Evolutionary conservation across 2,797 vertebrate species (phyloP), one percentile per base, ranked within the genome.

Genomic region (Leptoclinus maculatus): DNA sequence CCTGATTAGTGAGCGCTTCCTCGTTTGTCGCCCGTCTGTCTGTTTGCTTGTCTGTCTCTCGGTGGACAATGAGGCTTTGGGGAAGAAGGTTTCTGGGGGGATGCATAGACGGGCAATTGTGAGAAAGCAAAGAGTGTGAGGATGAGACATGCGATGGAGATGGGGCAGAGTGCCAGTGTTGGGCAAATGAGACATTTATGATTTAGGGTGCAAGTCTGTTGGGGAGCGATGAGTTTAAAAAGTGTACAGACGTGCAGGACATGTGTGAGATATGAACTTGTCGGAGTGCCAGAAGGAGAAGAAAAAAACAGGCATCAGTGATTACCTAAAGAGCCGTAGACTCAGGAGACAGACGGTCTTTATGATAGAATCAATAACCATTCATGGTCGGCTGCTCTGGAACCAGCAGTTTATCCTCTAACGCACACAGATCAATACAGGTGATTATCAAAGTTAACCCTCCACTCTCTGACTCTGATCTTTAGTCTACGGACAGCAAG

Each of bases 1-100:
- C 95, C 97, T 97, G 97, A 98, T 97, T 97, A 97, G 96, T 95
- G 62, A 78, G 65, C 11, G 62, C 78, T 84, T 62, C 84, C 74
- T 62, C 38, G 14, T 86, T 80, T 58, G 80, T 85, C 41, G 38
- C 65, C 65, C 78, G 78, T 80, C 65, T 72, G 65, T 73, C 80
- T 80, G 80, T 82, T 66, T 83, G 78, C 62, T 56, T 73, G 68
- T 56, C 49, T 64, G 73, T 83, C 73, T 32, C 4, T 76, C 49
- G 21, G 23, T 65, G 60, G 5, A 78, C 41, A 59, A 14, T 62
- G 57, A 79, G 47, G 49, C 25, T 70, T 65, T 17, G 23, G 21
- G 7, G 3, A 65, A 41, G 45, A 63, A 5, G 45, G 36, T 66
- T 76, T 79, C 43, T 27, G 41, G 58, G 19, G 19, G 51, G 54